Evolutionary conservation across 2,113 vertebrate genomes (phyloP).

Genomic region (Rhinolophus ferrumequinum): DNA sequence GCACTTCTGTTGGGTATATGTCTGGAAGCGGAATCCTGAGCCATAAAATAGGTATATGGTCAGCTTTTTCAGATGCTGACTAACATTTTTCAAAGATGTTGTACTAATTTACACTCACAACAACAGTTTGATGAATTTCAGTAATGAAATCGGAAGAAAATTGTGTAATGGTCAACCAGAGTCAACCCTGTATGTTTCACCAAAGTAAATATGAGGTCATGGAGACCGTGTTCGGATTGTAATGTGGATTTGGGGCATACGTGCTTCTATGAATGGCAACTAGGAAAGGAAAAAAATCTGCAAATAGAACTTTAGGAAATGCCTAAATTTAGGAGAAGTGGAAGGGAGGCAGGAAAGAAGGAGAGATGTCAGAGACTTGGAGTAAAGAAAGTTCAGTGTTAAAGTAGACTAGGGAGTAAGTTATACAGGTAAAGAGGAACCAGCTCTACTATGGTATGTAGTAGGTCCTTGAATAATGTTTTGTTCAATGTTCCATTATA

Average conservation of each 20-base stretch:
- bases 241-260: not conserved
- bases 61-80: not conserved
- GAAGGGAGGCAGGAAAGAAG: not conserved
- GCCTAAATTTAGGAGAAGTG: not conserved
- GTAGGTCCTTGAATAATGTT: not conserved
- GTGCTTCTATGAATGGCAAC: not conserved
- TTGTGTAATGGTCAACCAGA: not conserved
- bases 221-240: not conserved
- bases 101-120: not conserved
- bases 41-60: not conserved
- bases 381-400: not conserved
- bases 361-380: not conserved
- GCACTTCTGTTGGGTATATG: not conserved
- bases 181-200: not conserved
- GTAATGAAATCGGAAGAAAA: not conserved
- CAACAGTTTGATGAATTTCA: not conserved
- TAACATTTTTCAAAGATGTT: not conserved
- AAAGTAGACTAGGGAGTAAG: not conserved
- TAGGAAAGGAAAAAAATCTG: not conserved
- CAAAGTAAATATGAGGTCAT: not conserved
- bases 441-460: not conserved
- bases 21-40: not conserved
- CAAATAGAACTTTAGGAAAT: not conserved
- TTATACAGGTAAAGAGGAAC: not conserved
- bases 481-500: not conserved